Evolutionary conservation across 2,113 vertebrate genomes (phyloP).

Genomic region (Halcyon malimbica): DNA sequence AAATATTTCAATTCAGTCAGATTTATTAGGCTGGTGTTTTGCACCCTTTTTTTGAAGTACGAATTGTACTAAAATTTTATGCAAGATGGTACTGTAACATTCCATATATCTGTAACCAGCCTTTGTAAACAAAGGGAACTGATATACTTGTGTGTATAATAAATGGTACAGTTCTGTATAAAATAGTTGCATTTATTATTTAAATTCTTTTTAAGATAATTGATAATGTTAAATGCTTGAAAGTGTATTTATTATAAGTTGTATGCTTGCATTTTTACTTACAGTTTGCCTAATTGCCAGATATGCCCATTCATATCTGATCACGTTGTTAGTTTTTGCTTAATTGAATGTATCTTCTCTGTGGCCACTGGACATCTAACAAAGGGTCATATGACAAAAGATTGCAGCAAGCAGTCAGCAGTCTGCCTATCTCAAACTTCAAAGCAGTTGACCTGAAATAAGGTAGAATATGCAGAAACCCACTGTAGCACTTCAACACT

Average conservation of each 20-base stretch:
- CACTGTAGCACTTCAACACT: slow-evolving; percentile 66
- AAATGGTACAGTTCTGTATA: slow-evolving; percentile 96
- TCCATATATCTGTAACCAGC: slow-evolving; percentile 95
- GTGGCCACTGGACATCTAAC: slow-evolving; percentile 54
- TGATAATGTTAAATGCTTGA: slow-evolving; percentile 76
- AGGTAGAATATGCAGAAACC: slow-evolving; percentile 60
- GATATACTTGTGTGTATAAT: slow-evolving; percentile 93
- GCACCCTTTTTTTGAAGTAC: slow-evolving; percentile 87
- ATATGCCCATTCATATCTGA: slow-evolving; percentile 68
- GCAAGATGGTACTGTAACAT: slow-evolving; percentile 98
- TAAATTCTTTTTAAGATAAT: slow-evolving; percentile 75
- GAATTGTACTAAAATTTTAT: slow-evolving; percentile 90
- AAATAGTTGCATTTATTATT: slow-evolving; percentile 85
- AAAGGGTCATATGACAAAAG: slow-evolving; percentile 31
- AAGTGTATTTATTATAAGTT: slow-evolving; percentile 79
- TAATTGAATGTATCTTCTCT: slow-evolving; percentile 73
- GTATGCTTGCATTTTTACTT: slow-evolving; percentile 77
- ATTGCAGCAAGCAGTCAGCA: slow-evolving; percentile 39
- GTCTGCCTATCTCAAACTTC: slow-evolving; percentile 54
- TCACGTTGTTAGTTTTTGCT: slow-evolving; percentile 61
- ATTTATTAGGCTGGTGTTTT: slow-evolving; percentile 86
- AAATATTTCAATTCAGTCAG: slow-evolving; percentile 77
- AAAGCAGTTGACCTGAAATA: slow-evolving; percentile 42
- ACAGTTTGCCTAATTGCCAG: slow-evolving; percentile 71
- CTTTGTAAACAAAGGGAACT: slow-evolving; percentile 89